A percentile compares a stretch with the other conserved stretches of the same genome.
Evolutionary conservation across 2,797 vertebrate species (phyloP).

Genomic region (Pseudochromis fuscus): DNA sequence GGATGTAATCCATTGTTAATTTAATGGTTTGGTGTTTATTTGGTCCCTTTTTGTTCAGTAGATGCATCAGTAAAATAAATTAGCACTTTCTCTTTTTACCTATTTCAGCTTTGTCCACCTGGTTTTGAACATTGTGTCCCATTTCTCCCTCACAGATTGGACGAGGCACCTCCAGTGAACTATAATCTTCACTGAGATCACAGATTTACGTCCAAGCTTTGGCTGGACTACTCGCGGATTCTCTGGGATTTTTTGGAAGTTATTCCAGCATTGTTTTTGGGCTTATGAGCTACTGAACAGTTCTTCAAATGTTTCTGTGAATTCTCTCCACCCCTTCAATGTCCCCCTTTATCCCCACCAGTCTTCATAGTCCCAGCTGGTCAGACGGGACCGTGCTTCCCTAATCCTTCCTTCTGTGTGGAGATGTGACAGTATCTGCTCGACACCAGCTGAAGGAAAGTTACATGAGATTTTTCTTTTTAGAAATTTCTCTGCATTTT

Average conservation of each 20-base stretch:
- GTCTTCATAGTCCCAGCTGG: constrained; percentile 15
- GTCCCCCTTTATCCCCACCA: constrained; percentile 26
- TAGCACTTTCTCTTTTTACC: background rate
- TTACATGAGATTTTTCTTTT: constrained; percentile 16
- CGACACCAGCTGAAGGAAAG: constrained; percentile 15
- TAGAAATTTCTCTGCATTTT: background rate
- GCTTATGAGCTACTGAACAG: constrained; percentile 23
- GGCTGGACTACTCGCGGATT: constrained; percentile 19
- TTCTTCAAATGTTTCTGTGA: constrained; percentile 38
- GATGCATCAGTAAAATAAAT: background rate
- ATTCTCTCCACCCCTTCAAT: constrained; percentile 20
- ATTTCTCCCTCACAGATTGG: constrained; percentile 22
- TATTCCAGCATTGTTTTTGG: constrained; percentile 32
- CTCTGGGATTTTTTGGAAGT: constrained; percentile 31
- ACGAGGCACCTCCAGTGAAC: constrained; percentile 35
- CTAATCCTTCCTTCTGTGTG: constrained; percentile 1
- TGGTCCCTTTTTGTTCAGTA: background rate
- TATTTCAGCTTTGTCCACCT: constrained; percentile 13
- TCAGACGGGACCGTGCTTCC: constrained; percentile 3
- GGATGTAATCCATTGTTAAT: background rate
- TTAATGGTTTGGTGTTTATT: background rate
- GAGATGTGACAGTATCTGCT: constrained; percentile 10
- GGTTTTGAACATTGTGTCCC: constrained; percentile 25
- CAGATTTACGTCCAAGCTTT: constrained; percentile 50
- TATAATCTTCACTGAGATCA: constrained; percentile 42